These are phyloP conservation scores for Cheilinus undulatus DNA, from an alignment of 2,113 vertebrate species.

Conservation along the genomic window DNA sequence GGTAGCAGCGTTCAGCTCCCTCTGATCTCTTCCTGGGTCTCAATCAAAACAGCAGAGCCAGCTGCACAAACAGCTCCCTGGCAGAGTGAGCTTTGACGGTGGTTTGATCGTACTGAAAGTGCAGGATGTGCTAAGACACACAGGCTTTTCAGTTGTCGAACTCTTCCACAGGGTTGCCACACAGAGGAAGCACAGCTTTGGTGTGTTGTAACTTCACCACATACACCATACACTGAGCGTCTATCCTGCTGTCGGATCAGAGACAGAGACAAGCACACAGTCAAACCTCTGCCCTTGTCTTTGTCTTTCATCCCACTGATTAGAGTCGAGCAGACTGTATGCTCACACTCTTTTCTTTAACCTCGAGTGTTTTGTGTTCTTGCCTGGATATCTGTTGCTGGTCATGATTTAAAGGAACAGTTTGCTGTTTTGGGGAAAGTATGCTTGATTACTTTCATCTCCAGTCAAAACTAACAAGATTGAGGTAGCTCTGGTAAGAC, in stretches of 20 bases:
- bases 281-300: slow-evolving; percentile 38
- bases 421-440: slow-evolving; percentile 28
- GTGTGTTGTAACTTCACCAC: slow-evolving; percentile 69
- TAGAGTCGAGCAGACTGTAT: slow-evolving; percentile 19
- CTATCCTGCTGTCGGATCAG: slow-evolving; percentile 61
- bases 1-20: slow-evolving; percentile 49
- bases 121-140: slow-evolving; percentile 70
- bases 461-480: neutral
- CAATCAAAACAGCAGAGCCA: slow-evolving; percentile 73
- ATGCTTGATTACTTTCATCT: neutral
- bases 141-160: slow-evolving; percentile 54
- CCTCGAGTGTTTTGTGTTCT: slow-evolving; percentile 55
- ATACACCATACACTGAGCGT: slow-evolving; percentile 61
- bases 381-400: slow-evolving; percentile 41
- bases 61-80: slow-evolving; percentile 74
- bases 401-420: slow-evolving; percentile 34
- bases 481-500: neutral
- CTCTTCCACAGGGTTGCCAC: slow-evolving; percentile 53
- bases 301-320: slow-evolving; percentile 59
- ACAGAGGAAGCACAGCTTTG: slow-evolving; percentile 61
- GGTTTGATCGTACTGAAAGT: slow-evolving; percentile 60
- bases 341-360: slow-evolving; percentile 44
- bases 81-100: slow-evolving; percentile 60
- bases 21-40: slow-evolving; percentile 62
- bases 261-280: slow-evolving; percentile 51